Conservation (phyloP, 2,888 invertebrate genomes). For the Ectemnius cavifrons region DNA sequence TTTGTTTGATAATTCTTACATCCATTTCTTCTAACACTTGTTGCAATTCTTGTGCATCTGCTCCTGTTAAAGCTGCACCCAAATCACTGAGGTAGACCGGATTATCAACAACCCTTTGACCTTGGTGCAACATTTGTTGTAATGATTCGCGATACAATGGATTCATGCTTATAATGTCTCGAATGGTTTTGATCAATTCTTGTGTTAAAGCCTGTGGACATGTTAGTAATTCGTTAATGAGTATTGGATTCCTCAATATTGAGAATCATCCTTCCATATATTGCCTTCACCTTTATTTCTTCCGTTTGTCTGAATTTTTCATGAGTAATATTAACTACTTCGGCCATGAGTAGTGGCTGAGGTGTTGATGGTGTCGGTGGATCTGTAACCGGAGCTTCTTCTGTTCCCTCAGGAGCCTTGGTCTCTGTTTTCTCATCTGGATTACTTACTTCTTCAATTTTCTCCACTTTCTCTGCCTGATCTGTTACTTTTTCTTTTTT, state of each 20-base stretch:
- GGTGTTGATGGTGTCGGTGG: constrained; percentile 37
- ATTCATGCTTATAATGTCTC: constrained; percentile 98
- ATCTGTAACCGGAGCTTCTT: constrained; percentile 33
- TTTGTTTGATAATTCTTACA: constrained; percentile 80
- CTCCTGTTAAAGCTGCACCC: constrained; percentile 96
- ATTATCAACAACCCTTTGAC: constrained; percentile 98
- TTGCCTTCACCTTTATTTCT: constrained; percentile 88
- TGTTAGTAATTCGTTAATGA: constrained; percentile 98
- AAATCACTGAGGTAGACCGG: constrained; percentile 98
- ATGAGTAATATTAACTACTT: constrained; percentile 94
- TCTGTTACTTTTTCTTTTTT: constrained; percentile 63
- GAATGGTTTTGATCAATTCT: constrained; percentile 97
- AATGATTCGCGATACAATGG: constrained; percentile 97
- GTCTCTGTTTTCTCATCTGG: constrained; percentile 49
- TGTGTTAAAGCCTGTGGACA: constrained; percentile 93
- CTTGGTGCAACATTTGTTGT: constrained; percentile 98
- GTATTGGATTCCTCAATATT: constrained; percentile 93
- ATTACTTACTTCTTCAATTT: constrained; percentile 51
- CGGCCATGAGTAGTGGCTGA: constrained; percentile 90
- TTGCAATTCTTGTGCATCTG: constrained; percentile 94
- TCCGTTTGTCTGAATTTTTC: constrained; percentile 94
- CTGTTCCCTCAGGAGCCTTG: constrained; percentile 41
- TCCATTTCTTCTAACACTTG: constrained; percentile 95
- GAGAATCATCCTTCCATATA: not conserved
- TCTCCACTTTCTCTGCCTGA: constrained; percentile 51